Evolutionary conservation across 2,888 invertebrate species (phyloP), one percentile per base, ranked within the genome.

Genomic region (Drosophila kuntzei): DNA sequence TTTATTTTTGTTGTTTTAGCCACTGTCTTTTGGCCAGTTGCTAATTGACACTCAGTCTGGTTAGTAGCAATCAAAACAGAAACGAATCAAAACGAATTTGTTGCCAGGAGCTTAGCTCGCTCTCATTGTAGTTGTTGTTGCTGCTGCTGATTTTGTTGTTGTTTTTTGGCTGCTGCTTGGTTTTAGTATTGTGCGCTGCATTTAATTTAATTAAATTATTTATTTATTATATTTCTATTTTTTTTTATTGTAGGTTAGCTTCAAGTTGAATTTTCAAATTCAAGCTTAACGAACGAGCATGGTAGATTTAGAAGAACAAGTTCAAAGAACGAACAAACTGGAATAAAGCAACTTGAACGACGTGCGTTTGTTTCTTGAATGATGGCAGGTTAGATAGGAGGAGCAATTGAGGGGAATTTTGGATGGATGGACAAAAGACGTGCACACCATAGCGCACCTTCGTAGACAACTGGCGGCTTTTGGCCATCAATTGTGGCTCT

Each of bases 371-470:
- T 29, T 39, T 49, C 39, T 54, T 34, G 20, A 44, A 44, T 44
- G 32, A 12, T 37, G 25, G 51, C 16, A 8, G 29, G 27, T 53
- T 22, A 47, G 20, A n/a, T 47, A 58, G 29, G 51, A 43, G 58
- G 32, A 54, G 41, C 44, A 57, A 25, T 64, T 36, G 27, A 27
- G 49, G 41, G 39, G 51, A 11, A 25, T 25, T 16, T 37, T 18
- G 59, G 14, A 57, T 34, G 50, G 41, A 18, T 44, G 46, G 41
- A 22, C 29, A 27, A 27, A 68, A 61, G 67, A 81, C 85, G 87
- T 85, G 85, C 82, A 82, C 67, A 68, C 46, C 50, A 68, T 71
- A 68, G 80, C 89, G 87, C 90, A 89, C 90, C 89, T 89, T 89
- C 89, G 70, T 81, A 81, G 72, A 59, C 50, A 51, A 76, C 65